phyloP scores from a whole-genome alignment of 2,888 invertebrate species.

The Rhingia rostrata region DNA sequence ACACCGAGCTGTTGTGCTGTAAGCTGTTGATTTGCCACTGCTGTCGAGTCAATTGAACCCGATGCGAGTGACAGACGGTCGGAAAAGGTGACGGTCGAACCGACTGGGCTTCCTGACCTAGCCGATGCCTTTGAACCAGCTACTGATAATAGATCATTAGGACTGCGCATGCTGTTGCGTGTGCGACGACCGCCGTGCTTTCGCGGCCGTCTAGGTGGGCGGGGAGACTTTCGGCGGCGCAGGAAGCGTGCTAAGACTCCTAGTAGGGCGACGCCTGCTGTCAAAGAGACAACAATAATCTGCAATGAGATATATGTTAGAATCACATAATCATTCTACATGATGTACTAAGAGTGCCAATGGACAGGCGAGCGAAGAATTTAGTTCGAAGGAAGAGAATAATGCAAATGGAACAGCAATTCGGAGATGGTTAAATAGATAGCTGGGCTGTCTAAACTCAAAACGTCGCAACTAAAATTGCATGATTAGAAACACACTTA shows the following conservation, averaged over 20 bases:
- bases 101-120: conserved; percentile 85
- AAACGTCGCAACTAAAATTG: too few species aligned
- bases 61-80: conserved; percentile 88
- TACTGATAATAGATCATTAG: conserved; percentile 88
- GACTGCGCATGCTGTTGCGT: conserved; percentile 86
- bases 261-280: conserved; percentile 90
- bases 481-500: too few species aligned
- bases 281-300: conserved; percentile 83
- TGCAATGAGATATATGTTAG: conserved; percentile 59
- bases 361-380: too few species aligned
- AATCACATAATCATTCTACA: too few species aligned
- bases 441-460: too few species aligned
- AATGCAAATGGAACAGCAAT: too few species aligned
- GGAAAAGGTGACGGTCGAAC: conserved; percentile 85
- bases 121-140: conserved; percentile 87
- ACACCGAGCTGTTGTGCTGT: conserved; percentile 95
- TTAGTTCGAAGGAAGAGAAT: too few species aligned
- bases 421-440: too few species aligned
- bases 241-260: conserved; percentile 92
- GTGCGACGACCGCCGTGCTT: conserved; percentile 85
- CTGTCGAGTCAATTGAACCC: conserved; percentile 86
- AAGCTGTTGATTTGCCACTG: conserved; percentile 84
- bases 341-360: too few species aligned
- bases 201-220: conserved; percentile 85
- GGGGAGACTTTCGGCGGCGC: conserved; percentile 87